phyloP scores from a whole-genome alignment of 2,797 vertebrate species.

The Tokudaia muenninki region DNA sequence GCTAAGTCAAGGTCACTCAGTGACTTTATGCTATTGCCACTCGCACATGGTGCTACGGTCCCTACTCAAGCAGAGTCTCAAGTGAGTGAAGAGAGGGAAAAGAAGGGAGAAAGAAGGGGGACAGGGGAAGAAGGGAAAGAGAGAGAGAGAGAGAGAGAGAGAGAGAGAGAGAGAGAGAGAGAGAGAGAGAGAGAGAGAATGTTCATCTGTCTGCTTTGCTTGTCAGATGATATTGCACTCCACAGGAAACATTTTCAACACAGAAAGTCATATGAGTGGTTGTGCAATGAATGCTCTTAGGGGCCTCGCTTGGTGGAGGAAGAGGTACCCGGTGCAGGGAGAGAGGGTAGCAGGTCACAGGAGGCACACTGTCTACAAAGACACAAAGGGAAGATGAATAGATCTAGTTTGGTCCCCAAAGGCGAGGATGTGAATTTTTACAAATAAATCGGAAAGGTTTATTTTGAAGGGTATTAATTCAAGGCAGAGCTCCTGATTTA shows the following conservation, averaged over 20 bases:
- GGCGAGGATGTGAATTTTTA: constrained; percentile 78
- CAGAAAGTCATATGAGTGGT: constrained; percentile 85
- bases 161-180: not conserved
- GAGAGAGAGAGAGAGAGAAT: rapidly evolving
- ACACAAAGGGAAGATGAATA: constrained; percentile 85
- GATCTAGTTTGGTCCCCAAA: constrained; percentile 83
- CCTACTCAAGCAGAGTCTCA: not conserved
- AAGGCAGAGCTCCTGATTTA: constrained; percentile 61
- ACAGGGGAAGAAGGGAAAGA: not conserved
- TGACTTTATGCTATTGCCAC: rapidly evolving
- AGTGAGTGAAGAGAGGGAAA: not conserved
- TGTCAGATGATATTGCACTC: constrained; percentile 84
- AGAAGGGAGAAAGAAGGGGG: rapidly evolving
- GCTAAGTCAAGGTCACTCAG: no score
- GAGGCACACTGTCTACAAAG: constrained; percentile 81
- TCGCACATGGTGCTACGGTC: not conserved
- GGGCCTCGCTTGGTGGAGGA: constrained; percentile 81
- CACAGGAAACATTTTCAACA: constrained; percentile 71
- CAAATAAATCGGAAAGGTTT: constrained; percentile 81
- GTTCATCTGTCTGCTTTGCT: constrained; percentile 66
- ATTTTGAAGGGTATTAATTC: constrained; percentile 75
- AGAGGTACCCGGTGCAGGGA: constrained; percentile 64
- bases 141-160: not conserved
- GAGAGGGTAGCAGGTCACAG: constrained; percentile 40
- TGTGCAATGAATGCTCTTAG: constrained; percentile 71